Base-by-base conservation (phyloP, 1,140 invertebrate species). In the Neodiprion virginianus region DNA sequence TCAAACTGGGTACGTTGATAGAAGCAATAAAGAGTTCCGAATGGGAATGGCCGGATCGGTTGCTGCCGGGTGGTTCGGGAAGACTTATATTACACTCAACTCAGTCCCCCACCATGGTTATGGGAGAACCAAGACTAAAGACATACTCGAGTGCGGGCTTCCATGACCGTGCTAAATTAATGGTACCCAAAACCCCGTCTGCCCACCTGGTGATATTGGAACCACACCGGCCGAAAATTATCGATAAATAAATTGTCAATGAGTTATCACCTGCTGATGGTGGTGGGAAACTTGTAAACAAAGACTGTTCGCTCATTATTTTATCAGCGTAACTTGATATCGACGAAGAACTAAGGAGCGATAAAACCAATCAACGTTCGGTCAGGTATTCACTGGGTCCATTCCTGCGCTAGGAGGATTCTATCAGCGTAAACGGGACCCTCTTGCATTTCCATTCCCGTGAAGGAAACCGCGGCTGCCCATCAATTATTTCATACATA, bases 1-100 rank as follows among this genome's bases (percentile, higher is more conserved):
- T 83, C 81, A 83, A 80, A 48, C 71, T 28, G 74, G 47, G 75
- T 73, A 80, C 78, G 75, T 82, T 82, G 79, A 82, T 82, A 81
- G 79, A 82, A 81, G 80, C 79, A 82, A 83, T 82, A 83, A 81
- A 82, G 74, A 77, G 65, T 76, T 53, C 66, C 67, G 74, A 77
- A 75, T 69, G 73, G 76, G 74, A 77, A 76, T 72, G 72, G 73
- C 69, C 48, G 68, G 23, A 53, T 67, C 68, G 80, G 78, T 75
- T 81, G 75, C 80, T 74, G 79, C 79, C 76, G 12, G 77, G 77
- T 80, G 78, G 79, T 74, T 81, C 77, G 72, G 72, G 66, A 74
- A 66, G 61, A 21, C 40, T 72, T n/a, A 61, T 61, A 61, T 61
- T 61, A 61, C 53, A 61, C 53, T 61, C 53, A 61, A 61, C 11